phyloP scores from a whole-genome alignment of 2,113 vertebrate genomes.

The Neotragus pygmaeus region DNA sequence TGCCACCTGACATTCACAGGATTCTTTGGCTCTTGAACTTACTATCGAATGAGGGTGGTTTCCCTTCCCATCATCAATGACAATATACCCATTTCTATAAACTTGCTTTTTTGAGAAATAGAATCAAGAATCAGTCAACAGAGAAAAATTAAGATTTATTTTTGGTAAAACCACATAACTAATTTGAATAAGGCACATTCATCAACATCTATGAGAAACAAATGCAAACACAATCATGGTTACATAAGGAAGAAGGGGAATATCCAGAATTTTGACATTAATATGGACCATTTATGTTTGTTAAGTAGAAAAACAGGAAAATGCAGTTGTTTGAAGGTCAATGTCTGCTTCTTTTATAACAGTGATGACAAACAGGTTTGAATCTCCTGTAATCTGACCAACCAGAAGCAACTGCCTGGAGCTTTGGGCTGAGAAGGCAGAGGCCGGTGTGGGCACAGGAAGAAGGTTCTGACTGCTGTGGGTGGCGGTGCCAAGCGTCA shows the following conservation, averaged over 20 bases:
- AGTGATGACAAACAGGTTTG: background rate
- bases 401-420: background rate
- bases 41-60: background rate
- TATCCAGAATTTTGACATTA: background rate
- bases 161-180: background rate
- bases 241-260: background rate
- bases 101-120: conserved; percentile 5
- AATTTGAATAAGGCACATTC: conserved; percentile 23
- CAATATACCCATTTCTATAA: background rate
- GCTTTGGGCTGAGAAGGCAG: background rate
- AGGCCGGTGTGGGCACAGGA: background rate
- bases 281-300: background rate
- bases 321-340: background rate
- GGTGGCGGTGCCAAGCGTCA: background rate
- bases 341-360: background rate
- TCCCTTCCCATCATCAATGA: background rate
- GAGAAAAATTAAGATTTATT: conserved; percentile 34
- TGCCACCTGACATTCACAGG: background rate
- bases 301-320: background rate
- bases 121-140: background rate
- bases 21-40: background rate
- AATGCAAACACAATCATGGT: background rate
- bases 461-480: background rate
- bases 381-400: background rate
- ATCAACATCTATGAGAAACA: background rate